Evolutionary conservation across 2,797 vertebrate genomes (phyloP), one percentile per base, ranked within the genome.

Genomic region (Mareca strepera): DNA sequence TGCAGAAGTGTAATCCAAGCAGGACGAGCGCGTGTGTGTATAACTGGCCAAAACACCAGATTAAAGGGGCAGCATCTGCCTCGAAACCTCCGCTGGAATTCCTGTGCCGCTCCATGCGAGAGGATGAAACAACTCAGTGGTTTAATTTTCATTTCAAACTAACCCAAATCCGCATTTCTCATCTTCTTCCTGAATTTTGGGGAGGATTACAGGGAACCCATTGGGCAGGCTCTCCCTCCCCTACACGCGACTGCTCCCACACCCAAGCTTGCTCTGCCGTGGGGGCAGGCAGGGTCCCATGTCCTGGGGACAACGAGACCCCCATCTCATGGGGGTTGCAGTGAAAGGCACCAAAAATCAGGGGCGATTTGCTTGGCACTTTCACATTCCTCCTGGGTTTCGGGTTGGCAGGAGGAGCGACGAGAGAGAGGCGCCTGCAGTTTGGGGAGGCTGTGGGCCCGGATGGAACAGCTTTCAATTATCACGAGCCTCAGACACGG

Each of bases 61-160:
- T 96, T 94, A 97, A 67, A 93, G 82, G 44, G 55, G 68, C 55
- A 85, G 95, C 92, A 94, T 93, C 96, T 95, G 93, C 91, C 90
- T 62, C 31, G 8, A 73, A 95, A 70, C 81, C 33, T 82, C 92
- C 73, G 46, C 37, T 94, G 90, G 85, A 88, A 86, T 72, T 94
- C 67, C 93, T 23, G 31, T 7, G 86, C 70, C 1, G 2, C 29
- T 85, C 76, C 7, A 55, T 0, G 39, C 52, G 20, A 53, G 73
- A 86, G 53, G 86, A 91, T 76, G 66, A 90, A 91, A 35, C 1
- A 3, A 11, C 17, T 84, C 74, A 0, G 64, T 11, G 39, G 23
- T 92, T 94, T 82, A 46, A 84, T 88, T 95, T 46, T 56, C 31
- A 10, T 93, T 87, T 66, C 78, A 66, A 70, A 62, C 63, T n/a